Conservation (phyloP, 2,888 invertebrate species). For the Agrilus biguttatus region DNA sequence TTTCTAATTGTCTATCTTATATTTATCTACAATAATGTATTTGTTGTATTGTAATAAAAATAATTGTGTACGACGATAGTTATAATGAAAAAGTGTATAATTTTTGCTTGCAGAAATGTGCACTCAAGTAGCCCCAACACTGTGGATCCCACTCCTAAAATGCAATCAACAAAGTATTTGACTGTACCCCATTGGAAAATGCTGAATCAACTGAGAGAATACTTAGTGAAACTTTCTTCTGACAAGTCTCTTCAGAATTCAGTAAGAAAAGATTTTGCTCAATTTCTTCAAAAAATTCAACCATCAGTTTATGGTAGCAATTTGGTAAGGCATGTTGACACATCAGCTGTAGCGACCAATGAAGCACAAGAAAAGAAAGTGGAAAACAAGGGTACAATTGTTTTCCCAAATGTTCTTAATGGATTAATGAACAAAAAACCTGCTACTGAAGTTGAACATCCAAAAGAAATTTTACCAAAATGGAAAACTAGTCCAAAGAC, state of each 20-base stretch:
- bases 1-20: too few relatives aligned
- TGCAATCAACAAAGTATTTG: slow-evolving; percentile 20
- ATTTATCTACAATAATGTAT: too few relatives aligned
- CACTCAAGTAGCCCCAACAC: slow-evolving; percentile 13
- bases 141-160: slow-evolving; percentile 19
- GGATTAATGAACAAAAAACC: slow-evolving; percentile 28
- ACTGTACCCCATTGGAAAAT: slow-evolving; percentile 32
- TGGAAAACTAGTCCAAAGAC: slow-evolving; percentile 30
- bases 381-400: slow-evolving; percentile 13
- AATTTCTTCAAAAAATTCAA: slow-evolving; percentile 34
- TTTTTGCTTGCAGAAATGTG: too few relatives aligned
- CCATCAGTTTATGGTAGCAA: slow-evolving; percentile 25
- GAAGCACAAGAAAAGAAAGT: slow-evolving; percentile 8
- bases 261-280: slow-evolving; percentile 36
- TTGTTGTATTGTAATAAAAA: too few relatives aligned
- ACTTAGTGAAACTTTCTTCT: slow-evolving; percentile 30
- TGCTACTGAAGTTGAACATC: slow-evolving; percentile 17
- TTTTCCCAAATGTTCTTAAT: slow-evolving; percentile 29
- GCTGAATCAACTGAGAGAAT: slow-evolving; percentile 32
- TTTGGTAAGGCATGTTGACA: slow-evolving; percentile 20
- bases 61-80: too few relatives aligned
- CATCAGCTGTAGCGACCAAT: neutral
- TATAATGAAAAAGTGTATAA: too few relatives aligned
- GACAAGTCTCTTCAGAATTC: slow-evolving; percentile 31
- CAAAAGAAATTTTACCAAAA: slow-evolving; percentile 27